These are phyloP conservation scores for Sphaerodactylus townsendi DNA, from an alignment of 2,113 vertebrate species.

Conservation along the genomic window DNA sequence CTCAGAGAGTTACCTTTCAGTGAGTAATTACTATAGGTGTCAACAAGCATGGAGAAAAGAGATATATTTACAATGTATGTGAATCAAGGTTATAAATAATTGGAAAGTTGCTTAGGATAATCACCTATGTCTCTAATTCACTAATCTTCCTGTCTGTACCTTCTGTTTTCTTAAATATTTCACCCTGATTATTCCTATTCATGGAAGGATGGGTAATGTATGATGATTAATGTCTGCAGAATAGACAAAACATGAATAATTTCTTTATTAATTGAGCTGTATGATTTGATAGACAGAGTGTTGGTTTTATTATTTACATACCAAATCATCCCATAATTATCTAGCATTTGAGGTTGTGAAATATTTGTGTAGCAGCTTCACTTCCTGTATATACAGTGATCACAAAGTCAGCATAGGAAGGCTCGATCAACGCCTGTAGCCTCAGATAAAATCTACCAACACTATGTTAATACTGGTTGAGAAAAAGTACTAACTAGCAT, in stretches of 20 bases:
- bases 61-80: conserved; percentile 25
- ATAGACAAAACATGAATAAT: conserved; percentile 15
- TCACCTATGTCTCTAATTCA: conserved; percentile 22
- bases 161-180: conserved; percentile 34
- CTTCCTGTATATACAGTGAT: not conserved
- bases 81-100: conserved; percentile 46
- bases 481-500: too few species aligned
- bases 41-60: conserved; percentile 44
- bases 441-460: not conserved
- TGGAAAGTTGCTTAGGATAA: conserved; percentile 34
- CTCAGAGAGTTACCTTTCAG: conserved; percentile 59
- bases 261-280: conserved; percentile 15
- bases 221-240: not conserved
- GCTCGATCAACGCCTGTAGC: not conserved
- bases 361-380: not conserved
- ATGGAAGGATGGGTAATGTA: not conserved
- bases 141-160: conserved; percentile 9
- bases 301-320: not conserved
- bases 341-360: not conserved
- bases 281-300: conserved; percentile 10
- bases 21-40: conserved; percentile 61
- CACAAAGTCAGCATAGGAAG: not conserved
- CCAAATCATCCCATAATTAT: not conserved
- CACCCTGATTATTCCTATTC: conserved; percentile 1
- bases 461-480: too few species aligned